phyloP scores from a whole-genome alignment of 2,113 vertebrate genomes.

The Lepus timidus region DNA sequence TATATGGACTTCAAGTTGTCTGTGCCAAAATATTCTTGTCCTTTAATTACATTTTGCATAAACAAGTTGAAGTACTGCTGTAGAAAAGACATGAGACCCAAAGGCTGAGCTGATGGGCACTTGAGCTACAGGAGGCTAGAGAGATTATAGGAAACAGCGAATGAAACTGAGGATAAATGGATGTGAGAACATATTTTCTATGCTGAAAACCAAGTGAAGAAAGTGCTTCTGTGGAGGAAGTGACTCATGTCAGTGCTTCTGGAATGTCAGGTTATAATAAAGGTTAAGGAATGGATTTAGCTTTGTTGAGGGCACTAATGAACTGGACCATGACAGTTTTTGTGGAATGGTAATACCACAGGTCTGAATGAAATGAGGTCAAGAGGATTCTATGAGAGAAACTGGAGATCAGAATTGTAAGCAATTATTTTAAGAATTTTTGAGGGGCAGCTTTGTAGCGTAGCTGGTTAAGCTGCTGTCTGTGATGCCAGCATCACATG shows the following conservation, averaged over 20 bases:
- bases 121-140: constrained; percentile 4
- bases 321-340: neutral
- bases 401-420: neutral
- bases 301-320: neutral
- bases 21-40: no score
- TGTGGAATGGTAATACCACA: neutral
- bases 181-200: neutral
- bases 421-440: neutral
- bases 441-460: neutral
- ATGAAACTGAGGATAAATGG: neutral
- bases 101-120: neutral
- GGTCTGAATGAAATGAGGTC: neutral
- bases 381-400: neutral
- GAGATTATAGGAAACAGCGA: neutral
- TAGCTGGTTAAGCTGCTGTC: no score
- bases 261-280: neutral
- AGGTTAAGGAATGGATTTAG: neutral
- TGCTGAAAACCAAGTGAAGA: neutral
- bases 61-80: no score
- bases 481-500: no score
- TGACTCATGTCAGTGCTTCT: neutral
- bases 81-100: neutral
- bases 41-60: no score
- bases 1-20: no score
- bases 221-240: constrained; percentile 6